A percentile compares a stretch with the other conserved stretches of the same genome.
Conservation (phyloP, 2,888 invertebrate genomes). For the Lepidonotus clava region DNA sequence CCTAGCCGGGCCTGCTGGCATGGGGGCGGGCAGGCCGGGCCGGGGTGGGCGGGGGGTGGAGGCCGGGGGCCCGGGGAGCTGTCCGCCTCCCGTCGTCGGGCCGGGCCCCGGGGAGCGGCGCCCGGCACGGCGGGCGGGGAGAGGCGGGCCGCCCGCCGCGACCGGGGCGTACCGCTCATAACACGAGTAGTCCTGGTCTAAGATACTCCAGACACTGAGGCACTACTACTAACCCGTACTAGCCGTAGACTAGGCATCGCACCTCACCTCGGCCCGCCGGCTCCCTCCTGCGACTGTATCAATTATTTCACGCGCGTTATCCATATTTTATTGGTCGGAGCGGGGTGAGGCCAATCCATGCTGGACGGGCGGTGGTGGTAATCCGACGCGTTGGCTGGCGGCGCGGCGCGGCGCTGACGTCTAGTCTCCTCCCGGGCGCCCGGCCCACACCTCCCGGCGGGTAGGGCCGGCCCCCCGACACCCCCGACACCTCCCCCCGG, state of each 20-base stretch:
- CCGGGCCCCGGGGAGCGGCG: background rate
- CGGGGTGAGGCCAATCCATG: no score
- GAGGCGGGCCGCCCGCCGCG: slow-evolving; percentile 21
- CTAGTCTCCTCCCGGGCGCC: background rate
- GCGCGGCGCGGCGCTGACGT: background rate
- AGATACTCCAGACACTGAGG: no score
- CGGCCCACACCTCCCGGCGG: background rate
- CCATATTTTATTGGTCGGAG: background rate
- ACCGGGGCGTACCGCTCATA: no score
- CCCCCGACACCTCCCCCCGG: background rate
- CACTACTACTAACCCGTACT: background rate
- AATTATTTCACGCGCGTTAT: slow-evolving; percentile 7
- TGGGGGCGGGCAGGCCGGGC: background rate
- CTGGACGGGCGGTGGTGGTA: no score
- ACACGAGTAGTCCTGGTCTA: no score
- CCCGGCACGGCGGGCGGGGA: background rate
- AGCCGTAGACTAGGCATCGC: background rate
- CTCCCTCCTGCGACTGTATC: background rate
- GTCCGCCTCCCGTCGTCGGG: background rate
- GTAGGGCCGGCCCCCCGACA: background rate
- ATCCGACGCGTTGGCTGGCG: no score
- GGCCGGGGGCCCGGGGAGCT: background rate
- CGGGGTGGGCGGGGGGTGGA: background rate
- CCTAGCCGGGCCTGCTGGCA: background rate
- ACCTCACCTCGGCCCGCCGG: background rate